phyloP scores from a whole-genome alignment of 2,888 invertebrate species.

The Nowickia ferox region DNA sequence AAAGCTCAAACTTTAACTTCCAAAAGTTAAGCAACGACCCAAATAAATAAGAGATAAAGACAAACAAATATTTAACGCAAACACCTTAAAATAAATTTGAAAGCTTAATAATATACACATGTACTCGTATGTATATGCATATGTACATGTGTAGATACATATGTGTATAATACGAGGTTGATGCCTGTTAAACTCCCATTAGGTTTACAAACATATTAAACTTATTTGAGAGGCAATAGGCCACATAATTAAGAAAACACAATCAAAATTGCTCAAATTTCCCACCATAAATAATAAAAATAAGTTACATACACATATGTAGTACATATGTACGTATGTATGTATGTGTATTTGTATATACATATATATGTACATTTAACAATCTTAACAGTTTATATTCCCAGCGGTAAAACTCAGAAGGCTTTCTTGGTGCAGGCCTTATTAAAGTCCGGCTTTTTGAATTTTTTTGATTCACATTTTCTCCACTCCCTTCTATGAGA shows the following conservation, averaged over 20 bases:
- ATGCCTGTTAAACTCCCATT: constrained; percentile 54
- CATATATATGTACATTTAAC: not conserved
- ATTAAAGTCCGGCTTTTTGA: too few relatives aligned
- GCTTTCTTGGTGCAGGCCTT: too few relatives aligned
- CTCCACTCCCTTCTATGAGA: too few relatives aligned
- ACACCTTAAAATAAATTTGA: constrained; percentile 24
- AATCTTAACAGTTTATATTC: constrained; percentile 51
- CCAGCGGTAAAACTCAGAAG: too few relatives aligned
- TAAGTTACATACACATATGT: not conserved
- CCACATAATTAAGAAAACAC: not conserved
- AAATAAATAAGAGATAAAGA: constrained; percentile 7
- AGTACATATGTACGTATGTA: too few relatives aligned
- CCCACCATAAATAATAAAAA: constrained; percentile 55
- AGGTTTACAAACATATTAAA: constrained; percentile 47
- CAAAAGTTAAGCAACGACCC: constrained; percentile 16
- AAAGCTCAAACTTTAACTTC: not conserved
- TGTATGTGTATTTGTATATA: too few relatives aligned
- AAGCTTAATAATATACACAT: constrained; percentile 12
- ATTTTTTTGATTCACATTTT: too few relatives aligned
- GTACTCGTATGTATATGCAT: not conserved
- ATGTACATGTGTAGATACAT: too few relatives aligned
- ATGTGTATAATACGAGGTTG: constrained; percentile 4
- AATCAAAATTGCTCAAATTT: constrained; percentile 56
- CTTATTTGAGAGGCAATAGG: constrained; percentile 37
- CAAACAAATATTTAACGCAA: constrained; percentile 15